These are phyloP conservation scores for Ploceus nigricollis DNA, from an alignment of 2,113 vertebrate species.

Conservation along the genomic window DNA sequence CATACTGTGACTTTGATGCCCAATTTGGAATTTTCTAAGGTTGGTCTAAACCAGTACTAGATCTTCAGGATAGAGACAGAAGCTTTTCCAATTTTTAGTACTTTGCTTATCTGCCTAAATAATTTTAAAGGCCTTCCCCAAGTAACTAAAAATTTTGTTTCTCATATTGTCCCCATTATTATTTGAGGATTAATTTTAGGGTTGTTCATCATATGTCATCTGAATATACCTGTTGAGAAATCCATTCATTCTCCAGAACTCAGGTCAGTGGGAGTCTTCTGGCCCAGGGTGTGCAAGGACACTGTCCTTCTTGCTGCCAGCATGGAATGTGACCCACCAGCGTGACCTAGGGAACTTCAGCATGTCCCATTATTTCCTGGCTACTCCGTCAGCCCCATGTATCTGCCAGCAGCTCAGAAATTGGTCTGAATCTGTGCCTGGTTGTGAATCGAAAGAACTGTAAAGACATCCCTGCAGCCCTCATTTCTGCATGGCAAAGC, in stretches of 20 bases:
- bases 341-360: neutral
- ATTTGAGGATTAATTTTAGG: neutral
- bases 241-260: neutral
- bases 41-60: neutral
- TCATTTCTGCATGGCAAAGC: neutral
- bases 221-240: neutral
- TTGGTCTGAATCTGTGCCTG: neutral
- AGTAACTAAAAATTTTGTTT: neutral
- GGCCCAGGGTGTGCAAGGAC: neutral
- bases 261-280: neutral
- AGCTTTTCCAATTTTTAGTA: neutral
- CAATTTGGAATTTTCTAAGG: neutral
- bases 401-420: neutral
- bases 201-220: neutral
- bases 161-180: neutral
- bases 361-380: neutral
- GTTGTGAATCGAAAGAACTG: neutral
- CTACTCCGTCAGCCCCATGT: neutral
- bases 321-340: neutral
- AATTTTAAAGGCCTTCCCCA: neutral
- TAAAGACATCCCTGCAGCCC: neutral
- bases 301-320: neutral
- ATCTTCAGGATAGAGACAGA: neutral
- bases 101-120: neutral
- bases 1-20: neutral